phyloP scores from a whole-genome alignment of 2,797 vertebrate species.

The Gila robusta region DNA sequence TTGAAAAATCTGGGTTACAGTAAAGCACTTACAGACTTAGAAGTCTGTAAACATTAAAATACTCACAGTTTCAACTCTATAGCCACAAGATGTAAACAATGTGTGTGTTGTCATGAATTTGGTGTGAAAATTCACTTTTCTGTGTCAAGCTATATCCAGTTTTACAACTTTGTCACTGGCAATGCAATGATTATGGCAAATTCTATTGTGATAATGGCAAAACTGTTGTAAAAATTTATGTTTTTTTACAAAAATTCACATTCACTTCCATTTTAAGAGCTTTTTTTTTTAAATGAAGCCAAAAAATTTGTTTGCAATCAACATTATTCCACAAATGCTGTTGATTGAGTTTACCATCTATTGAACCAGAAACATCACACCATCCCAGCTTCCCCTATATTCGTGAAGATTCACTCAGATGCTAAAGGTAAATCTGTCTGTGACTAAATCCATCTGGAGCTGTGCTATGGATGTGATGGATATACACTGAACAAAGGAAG shows the following conservation, averaged over 20 bases:
- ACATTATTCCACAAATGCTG: background rate
- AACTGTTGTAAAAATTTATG: background rate
- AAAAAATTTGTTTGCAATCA: background rate
- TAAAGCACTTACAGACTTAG: background rate
- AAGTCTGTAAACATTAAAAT: background rate
- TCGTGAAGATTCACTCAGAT: constrained; percentile 23
- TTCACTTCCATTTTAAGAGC: background rate
- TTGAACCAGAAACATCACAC: background rate
- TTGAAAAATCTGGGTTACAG: background rate
- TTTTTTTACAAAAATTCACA: background rate
- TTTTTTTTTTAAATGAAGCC: background rate
- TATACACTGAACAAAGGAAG: constrained; percentile 2
- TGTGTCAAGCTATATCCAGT: background rate
- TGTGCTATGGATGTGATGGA: background rate
- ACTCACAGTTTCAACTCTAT: background rate
- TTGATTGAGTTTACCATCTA: background rate
- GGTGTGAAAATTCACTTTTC: background rate
- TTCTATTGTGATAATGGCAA: background rate
- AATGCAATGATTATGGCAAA: background rate
- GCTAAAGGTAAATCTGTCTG: constrained; percentile 23
- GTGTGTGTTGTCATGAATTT: background rate
- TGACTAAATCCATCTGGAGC: constrained; percentile 24
- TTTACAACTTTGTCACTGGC: background rate
- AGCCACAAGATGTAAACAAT: background rate
- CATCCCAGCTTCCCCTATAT: background rate